Conservation (phyloP, 2,797 vertebrate species). For the Alauda arvensis region DNA sequence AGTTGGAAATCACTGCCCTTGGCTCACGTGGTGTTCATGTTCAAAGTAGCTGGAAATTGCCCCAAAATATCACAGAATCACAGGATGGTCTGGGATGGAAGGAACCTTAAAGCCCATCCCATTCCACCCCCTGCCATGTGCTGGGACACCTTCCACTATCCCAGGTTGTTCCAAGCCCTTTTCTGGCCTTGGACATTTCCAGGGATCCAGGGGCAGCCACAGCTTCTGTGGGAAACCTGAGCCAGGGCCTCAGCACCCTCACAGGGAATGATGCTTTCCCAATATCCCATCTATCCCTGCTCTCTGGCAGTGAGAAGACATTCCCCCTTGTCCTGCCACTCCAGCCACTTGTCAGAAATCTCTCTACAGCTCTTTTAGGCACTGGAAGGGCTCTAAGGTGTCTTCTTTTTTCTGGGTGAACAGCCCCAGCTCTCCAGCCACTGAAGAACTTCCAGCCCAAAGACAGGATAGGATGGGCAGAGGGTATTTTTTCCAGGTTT, state of each 20-base stretch:
- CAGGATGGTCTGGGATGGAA: neutral
- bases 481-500: neutral
- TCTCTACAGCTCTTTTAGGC: neutral
- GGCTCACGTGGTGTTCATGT: fast-evolving
- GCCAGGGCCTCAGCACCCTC: fast-evolving
- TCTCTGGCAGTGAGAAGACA: neutral
- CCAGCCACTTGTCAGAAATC: neutral
- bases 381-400: neutral
- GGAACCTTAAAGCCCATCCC: fast-evolving
- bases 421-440: neutral
- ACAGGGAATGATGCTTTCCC: fast-evolving
- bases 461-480: neutral
- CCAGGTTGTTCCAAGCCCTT: fast-evolving
- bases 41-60: neutral
- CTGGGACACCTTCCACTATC: neutral
- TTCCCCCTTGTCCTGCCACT: neutral
- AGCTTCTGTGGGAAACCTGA: neutral
- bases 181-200: neutral
- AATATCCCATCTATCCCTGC: neutral
- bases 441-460: neutral
- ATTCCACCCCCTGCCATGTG: fast-evolving
- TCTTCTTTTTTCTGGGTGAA: neutral
- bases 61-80: neutral
- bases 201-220: neutral
- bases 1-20: neutral